Evolutionary conservation across 2,797 vertebrate genomes (phyloP).

Genomic region (Tapera naevia): DNA sequence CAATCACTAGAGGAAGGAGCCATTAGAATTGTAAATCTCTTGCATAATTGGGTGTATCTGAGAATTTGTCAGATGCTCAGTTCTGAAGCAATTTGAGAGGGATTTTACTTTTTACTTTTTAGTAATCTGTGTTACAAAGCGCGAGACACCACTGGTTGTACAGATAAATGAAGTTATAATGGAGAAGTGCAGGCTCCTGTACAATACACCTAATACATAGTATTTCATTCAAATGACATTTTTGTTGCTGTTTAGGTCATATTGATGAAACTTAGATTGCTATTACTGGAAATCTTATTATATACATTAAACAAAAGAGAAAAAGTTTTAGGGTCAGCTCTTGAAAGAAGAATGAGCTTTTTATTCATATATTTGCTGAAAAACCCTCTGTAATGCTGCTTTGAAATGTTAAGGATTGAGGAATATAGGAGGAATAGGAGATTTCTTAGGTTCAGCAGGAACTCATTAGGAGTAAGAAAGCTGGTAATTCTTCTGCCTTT

Average conservation of each 20-base stretch:
- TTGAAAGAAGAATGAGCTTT: background rate
- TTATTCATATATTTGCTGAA: background rate
- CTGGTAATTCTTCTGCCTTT: background rate
- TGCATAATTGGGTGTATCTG: background rate
- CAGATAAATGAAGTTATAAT: background rate
- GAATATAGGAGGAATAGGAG: background rate
- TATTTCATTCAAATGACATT: background rate
- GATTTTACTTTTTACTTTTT: background rate
- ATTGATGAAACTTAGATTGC: background rate
- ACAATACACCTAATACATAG: background rate
- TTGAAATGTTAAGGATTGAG: background rate
- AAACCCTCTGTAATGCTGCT: background rate
- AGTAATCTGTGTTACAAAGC: background rate
- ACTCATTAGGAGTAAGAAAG: background rate
- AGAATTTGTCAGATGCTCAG: background rate
- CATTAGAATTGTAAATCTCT: slow-evolving; percentile 3
- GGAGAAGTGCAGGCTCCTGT: background rate
- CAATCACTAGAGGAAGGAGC: background rate
- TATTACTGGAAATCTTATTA: background rate
- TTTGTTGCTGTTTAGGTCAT: background rate
- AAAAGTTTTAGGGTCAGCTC: background rate
- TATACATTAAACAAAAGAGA: background rate
- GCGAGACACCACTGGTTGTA: background rate
- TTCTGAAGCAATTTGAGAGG: background rate
- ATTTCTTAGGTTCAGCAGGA: background rate